Percentiles rank a stretch among this genome's conserved stretches.
phyloP scores from a whole-genome alignment of 2,888 invertebrate genomes.

The Homarus gammarus region DNA sequence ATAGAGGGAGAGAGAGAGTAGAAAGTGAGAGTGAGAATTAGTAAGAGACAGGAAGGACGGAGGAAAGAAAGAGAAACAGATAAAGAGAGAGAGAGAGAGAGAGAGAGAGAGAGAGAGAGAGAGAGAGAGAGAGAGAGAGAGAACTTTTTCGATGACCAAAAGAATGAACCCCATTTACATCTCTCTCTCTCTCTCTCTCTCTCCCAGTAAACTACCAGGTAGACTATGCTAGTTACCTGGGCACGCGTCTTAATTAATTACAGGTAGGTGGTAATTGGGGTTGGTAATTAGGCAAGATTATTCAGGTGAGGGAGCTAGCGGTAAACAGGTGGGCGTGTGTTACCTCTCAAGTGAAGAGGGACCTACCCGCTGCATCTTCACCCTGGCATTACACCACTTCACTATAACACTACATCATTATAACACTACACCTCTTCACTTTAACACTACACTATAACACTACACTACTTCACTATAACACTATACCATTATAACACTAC shows the following conservation, averaged over 20 bases:
- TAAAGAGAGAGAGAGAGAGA: background rate
- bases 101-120: no score
- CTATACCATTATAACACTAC: no score
- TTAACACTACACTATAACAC: no score
- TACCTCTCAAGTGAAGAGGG: no score
- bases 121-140: background rate
- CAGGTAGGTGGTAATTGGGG: background rate
- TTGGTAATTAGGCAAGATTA: background rate
- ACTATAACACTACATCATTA: no score
- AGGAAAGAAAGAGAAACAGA: background rate
- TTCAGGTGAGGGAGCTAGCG: background rate
- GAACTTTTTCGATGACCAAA: background rate
- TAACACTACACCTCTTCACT: no score
- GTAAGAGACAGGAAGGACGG: background rate
- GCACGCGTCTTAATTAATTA: background rate
- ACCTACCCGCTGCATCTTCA: no score
- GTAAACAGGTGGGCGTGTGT: background rate
- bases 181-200: background rate
- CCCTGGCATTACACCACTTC: no score
- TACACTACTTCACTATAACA: no score
- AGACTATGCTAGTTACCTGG: background rate
- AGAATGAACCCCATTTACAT: no score
- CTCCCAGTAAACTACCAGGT: no score
- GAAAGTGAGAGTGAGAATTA: slow-evolving; percentile 2
- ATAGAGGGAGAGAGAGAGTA: background rate